Conservation (phyloP, 2,113 vertebrate species). For the Suricata suricatta region DNA sequence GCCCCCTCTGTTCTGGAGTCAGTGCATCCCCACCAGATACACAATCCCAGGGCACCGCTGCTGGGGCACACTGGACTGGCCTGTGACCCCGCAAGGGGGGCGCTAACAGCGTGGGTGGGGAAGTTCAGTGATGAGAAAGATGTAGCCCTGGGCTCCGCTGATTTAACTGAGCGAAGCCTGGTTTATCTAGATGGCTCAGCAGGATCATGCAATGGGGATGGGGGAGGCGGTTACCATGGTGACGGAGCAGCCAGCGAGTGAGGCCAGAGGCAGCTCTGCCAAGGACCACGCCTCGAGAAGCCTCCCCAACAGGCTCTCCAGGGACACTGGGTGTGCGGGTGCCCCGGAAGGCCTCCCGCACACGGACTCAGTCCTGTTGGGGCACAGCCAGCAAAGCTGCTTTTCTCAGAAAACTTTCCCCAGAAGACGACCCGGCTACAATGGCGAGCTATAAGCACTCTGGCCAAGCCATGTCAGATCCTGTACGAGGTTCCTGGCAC, state of each 20-base stretch:
- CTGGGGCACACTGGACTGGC: neutral
- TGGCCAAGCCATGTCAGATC: accelerated
- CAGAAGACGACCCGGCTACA: neutral
- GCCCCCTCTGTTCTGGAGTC: accelerated
- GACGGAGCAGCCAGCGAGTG: slow-evolving; percentile 70
- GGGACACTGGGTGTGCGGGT: neutral
- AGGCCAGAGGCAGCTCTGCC: neutral
- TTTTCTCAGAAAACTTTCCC: slow-evolving; percentile 58
- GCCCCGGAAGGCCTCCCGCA: neutral
- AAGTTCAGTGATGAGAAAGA: neutral
- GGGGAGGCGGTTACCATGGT: slow-evolving; percentile 77
- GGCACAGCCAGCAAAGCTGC: neutral
- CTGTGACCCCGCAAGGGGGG: neutral
- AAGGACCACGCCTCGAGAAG: neutral
- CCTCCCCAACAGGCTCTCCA: neutral
- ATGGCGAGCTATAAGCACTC: neutral
- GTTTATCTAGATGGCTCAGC: slow-evolving; percentile 71
- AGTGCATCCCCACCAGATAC: accelerated
- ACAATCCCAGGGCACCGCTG: neutral
- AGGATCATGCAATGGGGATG: slow-evolving; percentile 67
- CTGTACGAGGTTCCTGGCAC: neutral
- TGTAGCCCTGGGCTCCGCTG: slow-evolving; percentile 62
- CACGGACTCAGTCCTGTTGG: accelerated
- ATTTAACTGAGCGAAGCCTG: slow-evolving; percentile 70
- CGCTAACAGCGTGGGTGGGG: neutral